Evolutionary conservation across 2,113 vertebrate genomes (phyloP).

Genomic region (Notothenia rossii): DNA sequence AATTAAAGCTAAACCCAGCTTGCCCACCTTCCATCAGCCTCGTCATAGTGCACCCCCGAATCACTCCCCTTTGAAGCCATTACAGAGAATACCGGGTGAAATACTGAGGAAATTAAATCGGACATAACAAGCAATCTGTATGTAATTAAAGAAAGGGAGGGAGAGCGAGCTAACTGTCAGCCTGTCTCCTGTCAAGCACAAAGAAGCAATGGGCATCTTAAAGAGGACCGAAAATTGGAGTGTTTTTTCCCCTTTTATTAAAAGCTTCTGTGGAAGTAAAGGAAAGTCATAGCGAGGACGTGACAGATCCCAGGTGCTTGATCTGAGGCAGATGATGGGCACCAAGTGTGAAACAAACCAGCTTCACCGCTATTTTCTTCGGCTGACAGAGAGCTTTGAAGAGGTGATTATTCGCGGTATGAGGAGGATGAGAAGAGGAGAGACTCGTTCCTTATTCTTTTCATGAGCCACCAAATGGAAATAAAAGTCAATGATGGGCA

Average conservation of each 20-base stretch:
- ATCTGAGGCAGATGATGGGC: slow-evolving; percentile 67
- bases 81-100: slow-evolving; percentile 46
- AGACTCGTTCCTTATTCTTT: slow-evolving; percentile 54
- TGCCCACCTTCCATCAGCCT: slow-evolving; percentile 48
- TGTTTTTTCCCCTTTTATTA: slow-evolving; percentile 65
- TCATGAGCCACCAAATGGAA: slow-evolving; percentile 55
- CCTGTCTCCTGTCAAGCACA: slow-evolving; percentile 74
- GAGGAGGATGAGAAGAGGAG: slow-evolving; percentile 19
- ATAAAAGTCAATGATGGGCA: slow-evolving; percentile 33
- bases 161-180: slow-evolving; percentile 58
- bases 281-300: slow-evolving; percentile 52
- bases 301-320: slow-evolving; percentile 75
- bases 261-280: slow-evolving; percentile 71
- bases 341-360: slow-evolving; percentile 61
- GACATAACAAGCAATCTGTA: slow-evolving; percentile 73
- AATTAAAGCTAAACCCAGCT: slow-evolving; percentile 68
- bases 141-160: slow-evolving; percentile 66
- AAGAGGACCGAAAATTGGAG: slow-evolving; percentile 65
- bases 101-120: slow-evolving; percentile 66
- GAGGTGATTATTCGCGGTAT: slow-evolving; percentile 49
- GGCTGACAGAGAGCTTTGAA: slow-evolving; percentile 68
- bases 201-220: slow-evolving; percentile 66
- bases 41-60: slow-evolving; percentile 38
- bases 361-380: slow-evolving; percentile 57
- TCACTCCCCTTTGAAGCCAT: slow-evolving; percentile 62